phyloP scores from a whole-genome alignment of 2,797 vertebrate genomes.

The Linurgus olivaceus region DNA sequence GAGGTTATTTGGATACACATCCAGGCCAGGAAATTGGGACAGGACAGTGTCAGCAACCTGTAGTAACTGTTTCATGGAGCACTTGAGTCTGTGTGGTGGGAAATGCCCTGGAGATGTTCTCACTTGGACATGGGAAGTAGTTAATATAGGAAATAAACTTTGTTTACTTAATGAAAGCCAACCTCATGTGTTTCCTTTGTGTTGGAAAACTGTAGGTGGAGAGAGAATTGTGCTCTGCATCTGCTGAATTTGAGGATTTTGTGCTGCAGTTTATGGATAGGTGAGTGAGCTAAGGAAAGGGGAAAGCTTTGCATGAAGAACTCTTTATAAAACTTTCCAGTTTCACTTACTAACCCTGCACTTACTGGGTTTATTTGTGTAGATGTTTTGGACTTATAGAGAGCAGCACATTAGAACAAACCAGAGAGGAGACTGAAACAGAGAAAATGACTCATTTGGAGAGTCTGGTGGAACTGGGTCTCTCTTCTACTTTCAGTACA shows the following conservation, averaged over 20 bases:
- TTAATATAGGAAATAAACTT: not conserved
- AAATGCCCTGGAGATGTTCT: not conserved
- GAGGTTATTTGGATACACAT: not conserved
- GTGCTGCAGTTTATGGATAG: constrained; percentile 98
- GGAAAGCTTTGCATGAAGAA: not conserved
- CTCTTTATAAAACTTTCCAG: not conserved
- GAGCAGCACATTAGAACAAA: constrained; percentile 96
- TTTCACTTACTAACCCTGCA: not conserved
- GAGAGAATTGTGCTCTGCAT: constrained; percentile 92
- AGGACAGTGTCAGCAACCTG: not conserved
- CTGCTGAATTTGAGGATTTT: constrained; percentile 98
- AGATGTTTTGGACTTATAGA: constrained; percentile 98
- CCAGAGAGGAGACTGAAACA: constrained; percentile 94
- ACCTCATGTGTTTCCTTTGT: not conserved
- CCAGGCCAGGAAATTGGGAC: not conserved
- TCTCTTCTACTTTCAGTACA: constrained; percentile 97
- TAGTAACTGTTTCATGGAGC: not conserved
- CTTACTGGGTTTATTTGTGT: not conserved
- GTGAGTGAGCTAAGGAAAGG: constrained; percentile 64
- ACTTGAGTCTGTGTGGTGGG: not conserved
- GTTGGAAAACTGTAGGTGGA: constrained; percentile 81
- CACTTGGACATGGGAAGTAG: not conserved
- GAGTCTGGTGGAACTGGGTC: constrained; percentile 92
- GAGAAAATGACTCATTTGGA: constrained; percentile 98
- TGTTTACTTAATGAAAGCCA: not conserved